Evolutionary conservation across 2,113 vertebrate genomes (phyloP), one percentile per base, ranked within the genome.

Genomic region (Chelonoidis abingdonii): DNA sequence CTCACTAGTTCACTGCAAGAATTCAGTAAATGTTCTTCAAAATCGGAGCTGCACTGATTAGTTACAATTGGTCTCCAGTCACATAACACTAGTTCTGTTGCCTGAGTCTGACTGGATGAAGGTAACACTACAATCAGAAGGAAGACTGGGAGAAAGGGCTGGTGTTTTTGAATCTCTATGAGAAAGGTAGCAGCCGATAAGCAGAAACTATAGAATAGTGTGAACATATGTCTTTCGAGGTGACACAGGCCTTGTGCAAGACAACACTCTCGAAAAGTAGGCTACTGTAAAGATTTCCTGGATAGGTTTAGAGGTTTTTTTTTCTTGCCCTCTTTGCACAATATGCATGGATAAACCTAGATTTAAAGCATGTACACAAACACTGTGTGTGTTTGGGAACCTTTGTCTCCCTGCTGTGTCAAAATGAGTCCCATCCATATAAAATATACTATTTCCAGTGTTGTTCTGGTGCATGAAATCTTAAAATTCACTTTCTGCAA

Each of bases 341-440:
- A 29, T 78, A 78, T 78, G 75, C 41, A 25, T 47, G 41, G 38
- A 89, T 31, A 12, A 5, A 72, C 92, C 87, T 92, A 89, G 41
- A 92, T 95, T 88, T 94, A 84, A 81, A 57, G 19, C 3, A 69
- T 11, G 19, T 65, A 81, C 35, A 50, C 90, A 80, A 94, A 29
- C 80, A 90, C 85, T 79, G 16, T 88, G 29, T 94, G 91, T 72
- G 85, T 94, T 84, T 83, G 90, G 72, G 89, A 41, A 38, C n/a
- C 87, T 84, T 65, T 87, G 81, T 97, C 44, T 95, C 92, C 90
- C 57, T 79, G 24, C 89, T 81, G n/a, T 41, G 72, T 47, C 24
- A 86, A 93, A 50, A 78, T 78, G n/a, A 0, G 2, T 47, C n/a
- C 41, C 41, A 47, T 14, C 24, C 24, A 78, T 78, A 24, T 78